These are phyloP conservation scores for Morone saxatilis DNA, from an alignment of 2,113 vertebrate species.

Conservation along the genomic window DNA sequence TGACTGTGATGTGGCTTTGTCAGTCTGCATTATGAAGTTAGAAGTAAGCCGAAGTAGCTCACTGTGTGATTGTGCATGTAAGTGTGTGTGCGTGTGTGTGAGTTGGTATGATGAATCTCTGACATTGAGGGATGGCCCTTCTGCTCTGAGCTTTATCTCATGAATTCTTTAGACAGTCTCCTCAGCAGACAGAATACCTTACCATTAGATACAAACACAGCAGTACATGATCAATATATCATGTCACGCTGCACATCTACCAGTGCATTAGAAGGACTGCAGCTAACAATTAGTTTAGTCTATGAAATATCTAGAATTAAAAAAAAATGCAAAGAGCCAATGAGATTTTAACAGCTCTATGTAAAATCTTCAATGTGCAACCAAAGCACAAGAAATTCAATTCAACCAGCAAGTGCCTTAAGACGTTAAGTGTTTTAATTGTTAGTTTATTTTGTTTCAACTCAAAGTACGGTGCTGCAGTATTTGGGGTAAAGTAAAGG, in stretches of 20 bases:
- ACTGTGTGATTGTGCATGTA: not conserved
- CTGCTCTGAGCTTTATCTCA: slow-evolving; percentile 71
- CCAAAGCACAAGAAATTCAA: not conserved
- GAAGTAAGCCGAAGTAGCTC: slow-evolving; percentile 21
- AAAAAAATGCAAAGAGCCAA: not conserved
- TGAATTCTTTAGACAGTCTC: slow-evolving; percentile 67
- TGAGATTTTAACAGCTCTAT: not conserved
- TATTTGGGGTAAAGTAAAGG: not conserved
- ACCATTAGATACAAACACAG: slow-evolving; percentile 46
- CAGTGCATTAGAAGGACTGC: not conserved
- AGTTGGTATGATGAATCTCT: slow-evolving; percentile 58
- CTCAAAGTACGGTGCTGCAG: not conserved
- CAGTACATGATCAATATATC: slow-evolving; percentile 49
- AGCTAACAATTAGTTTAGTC: not conserved
- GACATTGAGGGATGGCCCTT: slow-evolving; percentile 70
- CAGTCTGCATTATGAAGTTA: slow-evolving; percentile 56
- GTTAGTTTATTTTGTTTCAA: not conserved
- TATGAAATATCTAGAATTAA: not conserved
- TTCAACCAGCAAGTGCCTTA: not conserved
- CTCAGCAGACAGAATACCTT: slow-evolving; percentile 47
- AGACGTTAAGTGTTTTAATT: not conserved
- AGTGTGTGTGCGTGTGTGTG: slow-evolving; percentile 31
- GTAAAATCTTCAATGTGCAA: not conserved
- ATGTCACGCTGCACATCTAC: slow-evolving; percentile 23
- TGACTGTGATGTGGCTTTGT: slow-evolving; percentile 54